phyloP scores from a whole-genome alignment of 1,140 invertebrate species.

The Drosophila subobscura region DNA sequence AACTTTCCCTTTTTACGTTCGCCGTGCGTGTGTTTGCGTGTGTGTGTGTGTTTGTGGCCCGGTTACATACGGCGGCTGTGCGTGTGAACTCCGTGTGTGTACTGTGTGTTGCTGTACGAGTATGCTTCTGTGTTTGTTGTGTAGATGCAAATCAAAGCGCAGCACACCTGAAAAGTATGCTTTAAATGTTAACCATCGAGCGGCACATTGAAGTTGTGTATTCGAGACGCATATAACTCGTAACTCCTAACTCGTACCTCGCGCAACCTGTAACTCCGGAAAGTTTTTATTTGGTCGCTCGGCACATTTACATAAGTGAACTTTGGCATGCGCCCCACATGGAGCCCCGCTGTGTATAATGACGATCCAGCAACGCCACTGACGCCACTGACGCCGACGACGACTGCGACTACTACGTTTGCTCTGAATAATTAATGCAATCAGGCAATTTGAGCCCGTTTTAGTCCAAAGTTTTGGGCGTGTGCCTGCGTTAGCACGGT shows the following conservation, averaged over 20 bases:
- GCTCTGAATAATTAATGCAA: slow-evolving; percentile 81
- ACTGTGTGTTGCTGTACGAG: slow-evolving; percentile 6
- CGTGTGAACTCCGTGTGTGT: slow-evolving; percentile 23
- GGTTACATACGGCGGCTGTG: slow-evolving; percentile 7
- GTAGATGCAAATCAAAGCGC: slow-evolving; percentile 70
- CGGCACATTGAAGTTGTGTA: no score
- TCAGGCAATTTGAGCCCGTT: slow-evolving; percentile 69
- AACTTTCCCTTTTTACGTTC: slow-evolving; percentile 25
- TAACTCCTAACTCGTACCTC: not conserved
- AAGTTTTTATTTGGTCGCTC: slow-evolving; percentile 47
- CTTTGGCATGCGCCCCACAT: slow-evolving; percentile 60
- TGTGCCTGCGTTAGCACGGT: slow-evolving; percentile 44
- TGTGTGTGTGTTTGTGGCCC: slow-evolving; percentile 2
- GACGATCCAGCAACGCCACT: slow-evolving; percentile 1
- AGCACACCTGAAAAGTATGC: slow-evolving; percentile 77
- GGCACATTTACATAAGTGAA: slow-evolving; percentile 62
- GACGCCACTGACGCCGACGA: slow-evolving; percentile 21
- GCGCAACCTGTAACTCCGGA: slow-evolving; percentile 44
- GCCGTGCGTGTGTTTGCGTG: slow-evolving; percentile 11
- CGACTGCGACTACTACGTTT: slow-evolving; percentile 31
- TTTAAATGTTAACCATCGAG: slow-evolving; percentile 67
- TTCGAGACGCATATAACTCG: no score
- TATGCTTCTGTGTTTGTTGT: slow-evolving; percentile 41
- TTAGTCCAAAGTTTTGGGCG: slow-evolving; percentile 28
- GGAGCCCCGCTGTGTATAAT: slow-evolving; percentile 12